phyloP scores from a whole-genome alignment of 2,113 vertebrate genomes.

The Hemichromis elongatus region DNA sequence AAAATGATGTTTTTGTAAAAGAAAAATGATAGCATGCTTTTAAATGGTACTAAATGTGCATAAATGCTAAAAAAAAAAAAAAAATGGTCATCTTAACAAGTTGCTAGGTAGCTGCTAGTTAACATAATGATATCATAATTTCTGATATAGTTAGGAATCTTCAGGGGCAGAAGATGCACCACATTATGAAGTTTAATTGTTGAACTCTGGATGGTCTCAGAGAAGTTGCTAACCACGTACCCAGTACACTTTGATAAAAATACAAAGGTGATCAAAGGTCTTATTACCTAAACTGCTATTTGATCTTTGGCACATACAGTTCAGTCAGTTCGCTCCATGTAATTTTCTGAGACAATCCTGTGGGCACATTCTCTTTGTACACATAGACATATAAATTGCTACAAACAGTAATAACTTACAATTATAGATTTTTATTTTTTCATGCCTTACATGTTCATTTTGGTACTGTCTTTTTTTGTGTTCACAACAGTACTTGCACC shows the following conservation, averaged over 20 bases:
- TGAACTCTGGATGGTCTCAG: background rate
- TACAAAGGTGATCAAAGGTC: background rate
- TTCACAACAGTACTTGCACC: rapidly evolving
- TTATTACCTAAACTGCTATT: background rate
- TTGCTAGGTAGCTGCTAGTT: background rate
- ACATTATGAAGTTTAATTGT: background rate
- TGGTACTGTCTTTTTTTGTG: background rate
- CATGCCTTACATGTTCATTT: background rate
- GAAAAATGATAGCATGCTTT: rapidly evolving
- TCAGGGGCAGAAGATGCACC: background rate
- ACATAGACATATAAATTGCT: background rate
- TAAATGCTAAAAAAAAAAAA: background rate
- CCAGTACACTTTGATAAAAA: background rate
- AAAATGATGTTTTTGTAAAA: background rate
- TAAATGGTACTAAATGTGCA: background rate
- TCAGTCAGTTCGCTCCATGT: rapidly evolving
- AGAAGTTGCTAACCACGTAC: background rate
- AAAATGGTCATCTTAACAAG: background rate
- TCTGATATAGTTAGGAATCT: background rate
- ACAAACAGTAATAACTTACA: background rate
- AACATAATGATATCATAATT: background rate
- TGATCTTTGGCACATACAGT: background rate
- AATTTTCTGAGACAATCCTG: background rate
- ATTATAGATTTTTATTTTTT: background rate
- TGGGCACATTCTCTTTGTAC: background rate